Base-by-base conservation (phyloP, 2,113 vertebrate species). In the Chionis minor region DNA sequence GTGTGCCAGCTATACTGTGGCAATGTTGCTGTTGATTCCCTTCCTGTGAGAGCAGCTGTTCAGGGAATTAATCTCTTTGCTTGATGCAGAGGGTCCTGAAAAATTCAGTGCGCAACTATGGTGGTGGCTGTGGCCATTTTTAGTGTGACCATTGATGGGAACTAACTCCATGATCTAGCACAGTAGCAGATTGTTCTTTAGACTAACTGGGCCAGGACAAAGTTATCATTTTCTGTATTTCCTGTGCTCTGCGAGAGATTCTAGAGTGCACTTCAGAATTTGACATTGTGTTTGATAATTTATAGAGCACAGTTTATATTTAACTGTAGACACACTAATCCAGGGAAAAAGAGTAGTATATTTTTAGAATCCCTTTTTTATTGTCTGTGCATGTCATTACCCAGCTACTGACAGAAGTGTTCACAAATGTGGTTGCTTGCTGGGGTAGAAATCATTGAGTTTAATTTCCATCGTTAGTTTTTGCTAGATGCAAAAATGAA, bases 231-330 rank as follows among this genome's bases (percentile, higher is more conserved):
- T 77, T 95, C 81, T 84, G 69, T 91, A 70, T 96, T 96, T 90
- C 2, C 0, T 93, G 69, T 93, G 82, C 63, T 95, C 91, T 35
- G 66, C 32, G 86, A 93, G 82, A 80, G 78, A 85, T 71, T 94
- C 84, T 20, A 2, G 71, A 81, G 88, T 96, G 58, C 72, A 65
- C 84, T 96, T 98, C 94, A 96, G 85, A 97, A 91, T 97, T 92
- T 96, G 96, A 96, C 96, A 95, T 87, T 85, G 88, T 74, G 79
- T 97, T 97, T 97, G 94, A 97, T 97, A 94, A 93, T 97, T 97
- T 92, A 97, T 93, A 82, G 96, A 95, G 89, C 88, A 91, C 61
- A 80, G 88, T 89, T 97, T 98, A 97, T 92, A 97, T 97, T 98
- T 97, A 97, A 96, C 84, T 90, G 92, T 96, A 91, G 86, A 96